These are phyloP conservation scores for Corynorhinus townsendii DNA, from an alignment of 2,113 vertebrate genomes.

Conservation along the genomic window DNA sequence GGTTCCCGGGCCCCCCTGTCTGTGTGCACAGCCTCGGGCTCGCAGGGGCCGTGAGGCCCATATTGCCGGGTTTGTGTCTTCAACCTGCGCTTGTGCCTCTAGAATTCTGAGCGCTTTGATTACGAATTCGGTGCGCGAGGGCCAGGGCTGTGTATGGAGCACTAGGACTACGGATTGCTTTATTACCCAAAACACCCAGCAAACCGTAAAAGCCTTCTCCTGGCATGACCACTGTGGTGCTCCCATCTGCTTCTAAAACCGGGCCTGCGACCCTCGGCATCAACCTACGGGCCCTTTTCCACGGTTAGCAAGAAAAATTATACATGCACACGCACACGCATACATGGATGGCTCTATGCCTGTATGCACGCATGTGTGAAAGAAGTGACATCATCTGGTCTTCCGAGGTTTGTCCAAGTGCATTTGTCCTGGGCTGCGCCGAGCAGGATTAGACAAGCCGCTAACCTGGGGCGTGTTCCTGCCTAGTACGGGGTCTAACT, in stretches of 20 bases:
- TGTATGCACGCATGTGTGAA: not conserved
- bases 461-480: not conserved
- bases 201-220: not conserved
- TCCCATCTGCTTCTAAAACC: conserved; percentile 55
- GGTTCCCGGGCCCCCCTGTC: not conserved
- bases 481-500: not conserved
- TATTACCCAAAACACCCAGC: not conserved
- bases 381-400: conserved; percentile 11
- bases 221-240: not conserved
- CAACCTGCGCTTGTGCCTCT: not conserved
- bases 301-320: not conserved
- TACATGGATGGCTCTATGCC: not conserved
- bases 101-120: not conserved
- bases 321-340: not conserved
- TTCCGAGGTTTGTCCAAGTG: not conserved
- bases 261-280: conserved; percentile 24
- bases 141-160: not conserved
- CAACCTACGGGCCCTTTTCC: not conserved
- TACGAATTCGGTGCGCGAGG: not conserved
- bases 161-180: not conserved
- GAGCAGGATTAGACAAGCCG: not conserved
- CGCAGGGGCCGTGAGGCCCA: not conserved
- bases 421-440: not conserved
- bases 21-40: not conserved
- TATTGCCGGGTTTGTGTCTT: not conserved